Evolutionary conservation across 2,888 invertebrate genomes (phyloP), one percentile per base, ranked within the genome.

Genomic region (Troides helena): DNA sequence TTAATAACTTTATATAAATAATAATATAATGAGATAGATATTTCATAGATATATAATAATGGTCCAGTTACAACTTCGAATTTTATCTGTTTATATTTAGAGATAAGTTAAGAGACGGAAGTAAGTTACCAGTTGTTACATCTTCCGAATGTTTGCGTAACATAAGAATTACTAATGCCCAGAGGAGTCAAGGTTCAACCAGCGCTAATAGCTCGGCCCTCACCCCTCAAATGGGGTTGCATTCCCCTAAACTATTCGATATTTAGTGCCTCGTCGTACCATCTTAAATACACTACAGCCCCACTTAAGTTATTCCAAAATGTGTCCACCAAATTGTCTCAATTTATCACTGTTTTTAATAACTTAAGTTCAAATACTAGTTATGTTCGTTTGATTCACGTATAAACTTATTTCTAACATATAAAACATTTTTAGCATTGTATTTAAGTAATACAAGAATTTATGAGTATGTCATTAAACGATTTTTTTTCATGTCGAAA

Each of bases 201-300:
- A 77, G 79, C 77, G 85, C 86, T 88, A 89, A 88, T 89, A 84
- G 88, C 80, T 77, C 75, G 77, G 78, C 73, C 78, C 80, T 77
- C 85, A 78, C 86, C 85, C 85, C 85, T 82, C 79, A 76, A 75
- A 64, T 76, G 80, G 84, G 85, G 82, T 77, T 72, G 75, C 74
- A 76, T 77, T 80, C 81, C 85, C 85, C 83, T 77, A 80, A 78
- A 81, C 81, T 79, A 81, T 81, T 83, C 81, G 83, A 86, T 88
- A 90, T 89, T 90, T 90, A 90, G 86, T 85, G 80, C 90, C 90
- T 88, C 85, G 87, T 83, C 85, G 91, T 90, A 88, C 90, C 90
- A 90, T 89, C 90, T 90, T 83, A 88, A 88, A 91, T 87, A 89
- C 88, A 63, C 70, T 53, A 86, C 88, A 85, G 84, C 82, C 81